These are phyloP conservation scores for Craterocephalus amniculus DNA, from an alignment of 2,797 vertebrate genomes.

Conservation along the genomic window DNA sequence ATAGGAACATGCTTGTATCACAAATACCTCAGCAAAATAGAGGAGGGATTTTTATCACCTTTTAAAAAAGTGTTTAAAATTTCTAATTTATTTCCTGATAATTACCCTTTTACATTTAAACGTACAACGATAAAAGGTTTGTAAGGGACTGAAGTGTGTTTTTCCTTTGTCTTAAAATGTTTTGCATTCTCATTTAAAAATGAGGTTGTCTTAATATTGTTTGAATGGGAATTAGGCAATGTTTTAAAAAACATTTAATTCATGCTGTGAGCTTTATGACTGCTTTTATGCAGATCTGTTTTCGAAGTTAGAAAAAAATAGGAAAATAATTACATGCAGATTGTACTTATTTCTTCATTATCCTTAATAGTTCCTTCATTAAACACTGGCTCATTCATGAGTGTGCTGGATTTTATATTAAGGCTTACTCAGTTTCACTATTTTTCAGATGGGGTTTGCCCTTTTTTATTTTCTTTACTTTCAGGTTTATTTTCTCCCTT, in stretches of 20 bases:
- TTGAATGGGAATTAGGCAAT: constrained; percentile 13
- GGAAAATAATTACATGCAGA: constrained; percentile 51
- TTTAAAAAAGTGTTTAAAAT: neutral
- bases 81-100: neutral
- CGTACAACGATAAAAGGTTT: neutral
- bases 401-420: constrained; percentile 40
- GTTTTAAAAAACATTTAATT: neutral
- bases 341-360: constrained; percentile 61
- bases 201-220: neutral
- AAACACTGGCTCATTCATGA: constrained; percentile 33
- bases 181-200: neutral
- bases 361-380: constrained; percentile 57
- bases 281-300: constrained; percentile 21
- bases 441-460: constrained; percentile 19
- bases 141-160: neutral
- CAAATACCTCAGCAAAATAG: neutral
- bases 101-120: neutral
- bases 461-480: neutral
- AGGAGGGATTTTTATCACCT: neutral
- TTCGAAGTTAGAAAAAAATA: constrained; percentile 25
- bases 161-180: neutral
- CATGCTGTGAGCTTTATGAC: neutral
- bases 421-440: constrained; percentile 32
- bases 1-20: constrained; percentile 1
- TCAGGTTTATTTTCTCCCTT: neutral